Conservation (phyloP, 2,888 invertebrate species). For the Liodrosophila aerea region DNA sequence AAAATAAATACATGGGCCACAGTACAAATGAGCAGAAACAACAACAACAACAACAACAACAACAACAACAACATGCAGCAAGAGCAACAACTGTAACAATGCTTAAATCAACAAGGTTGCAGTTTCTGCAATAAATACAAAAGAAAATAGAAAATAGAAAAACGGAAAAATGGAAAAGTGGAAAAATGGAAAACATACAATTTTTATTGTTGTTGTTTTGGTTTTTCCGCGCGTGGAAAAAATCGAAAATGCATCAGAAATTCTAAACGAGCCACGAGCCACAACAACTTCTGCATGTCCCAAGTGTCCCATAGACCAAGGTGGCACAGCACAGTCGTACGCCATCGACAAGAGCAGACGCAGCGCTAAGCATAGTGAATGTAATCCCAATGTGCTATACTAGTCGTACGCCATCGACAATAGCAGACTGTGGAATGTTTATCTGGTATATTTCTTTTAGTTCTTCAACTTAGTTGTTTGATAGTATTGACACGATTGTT, state of each 20-base stretch:
- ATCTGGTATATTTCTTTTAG: too few relatives aligned
- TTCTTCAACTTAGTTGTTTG: too few relatives aligned
- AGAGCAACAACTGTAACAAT: constrained; percentile 10
- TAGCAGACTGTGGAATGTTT: too few relatives aligned
- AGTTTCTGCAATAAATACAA: constrained; percentile 59
- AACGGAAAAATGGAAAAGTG: constrained; percentile 22
- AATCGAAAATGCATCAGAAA: constrained; percentile 73
- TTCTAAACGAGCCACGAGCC: constrained; percentile 60
- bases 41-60: constrained; percentile 29
- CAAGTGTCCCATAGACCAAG: neutral
- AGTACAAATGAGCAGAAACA: constrained; percentile 41
- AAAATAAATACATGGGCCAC: constrained; percentile 62
- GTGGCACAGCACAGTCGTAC: neutral
- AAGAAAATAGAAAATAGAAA: constrained; percentile 47
- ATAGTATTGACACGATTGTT: too few relatives aligned
- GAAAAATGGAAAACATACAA: constrained; percentile 62
- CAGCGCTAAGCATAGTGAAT: too few relatives aligned
- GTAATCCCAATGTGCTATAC: too few relatives aligned
- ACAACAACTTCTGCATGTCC: neutral
- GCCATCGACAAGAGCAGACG: neutral
- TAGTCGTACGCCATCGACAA: too few relatives aligned
- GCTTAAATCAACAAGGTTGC: constrained; percentile 71
- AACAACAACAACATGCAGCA: constrained; percentile 13
- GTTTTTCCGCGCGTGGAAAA: constrained; percentile 32
- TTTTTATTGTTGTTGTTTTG: too few relatives aligned